Base-by-base conservation (phyloP, 2,113 vertebrate species). In the Chloebia gouldiae region DNA sequence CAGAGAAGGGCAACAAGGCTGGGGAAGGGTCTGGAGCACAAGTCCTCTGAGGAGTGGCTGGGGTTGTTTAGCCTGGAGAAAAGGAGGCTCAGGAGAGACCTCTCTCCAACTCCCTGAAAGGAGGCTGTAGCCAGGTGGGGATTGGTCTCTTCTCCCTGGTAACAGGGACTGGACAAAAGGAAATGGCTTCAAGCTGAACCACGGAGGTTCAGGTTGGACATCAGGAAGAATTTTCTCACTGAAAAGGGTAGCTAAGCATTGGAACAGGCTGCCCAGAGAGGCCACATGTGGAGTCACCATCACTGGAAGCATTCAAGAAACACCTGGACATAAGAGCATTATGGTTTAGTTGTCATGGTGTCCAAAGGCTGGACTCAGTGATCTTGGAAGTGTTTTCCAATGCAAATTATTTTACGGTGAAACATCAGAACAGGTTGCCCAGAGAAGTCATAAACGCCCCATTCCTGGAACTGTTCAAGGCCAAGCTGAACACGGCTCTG, bases 371-470 rank as follows among this genome's bases (percentile, higher is more conserved):
- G 53, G 53, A 22, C 27, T 37, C 5, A 0, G 3, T n/a, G 28
- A 30, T 47, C 40, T 40, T 31, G 40, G 16, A 70, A 37, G 28
- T 47, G 13, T 40, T 71, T 79, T 56, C 56, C 57, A 71, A 31
- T 0, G 0, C 25, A n/a, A 30, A n/a, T 30, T 23, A 70, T 40
- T 79, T 20, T 54, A 78, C 11, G 28, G 64, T 47, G 40, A 40
- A 54, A 80, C 27, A 57, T 4, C 18, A 21, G 8, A 72, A 50
- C 8, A 57, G 12, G 7, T 1, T 50, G 37, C 22, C 42, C 27
- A 65, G 50, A 44, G 35, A 65, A 33, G 12, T 3, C 2, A 1
- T 6, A 40, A 12, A 31, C 3, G 2, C 3, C 9, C 14, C 10
- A 33, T 7, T 81, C 59, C 59, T 65, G 19, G 21, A 72, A 65